These are phyloP conservation scores for Ceriagrion tenellum DNA, from an alignment of 2,888 invertebrate species.

Conservation along the genomic window DNA sequence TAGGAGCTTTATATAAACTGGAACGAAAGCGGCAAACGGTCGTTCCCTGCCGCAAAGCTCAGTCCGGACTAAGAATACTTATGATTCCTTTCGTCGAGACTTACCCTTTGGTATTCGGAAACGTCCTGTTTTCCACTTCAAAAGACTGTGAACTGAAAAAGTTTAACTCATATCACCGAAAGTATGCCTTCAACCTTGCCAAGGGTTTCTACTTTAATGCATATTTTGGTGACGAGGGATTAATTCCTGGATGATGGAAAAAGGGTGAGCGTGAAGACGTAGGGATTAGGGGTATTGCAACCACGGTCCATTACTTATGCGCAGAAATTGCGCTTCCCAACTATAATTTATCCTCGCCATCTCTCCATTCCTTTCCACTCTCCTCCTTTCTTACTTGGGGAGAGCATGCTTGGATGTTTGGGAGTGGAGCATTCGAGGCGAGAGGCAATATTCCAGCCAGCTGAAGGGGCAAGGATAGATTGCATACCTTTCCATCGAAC, in stretches of 20 bases:
- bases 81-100: too few relatives aligned
- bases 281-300: background rate
- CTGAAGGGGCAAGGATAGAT: background rate
- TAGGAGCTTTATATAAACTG: too few relatives aligned
- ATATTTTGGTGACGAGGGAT: too few relatives aligned
- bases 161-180: too few relatives aligned
- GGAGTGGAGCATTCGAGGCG: background rate
- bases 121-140: too few relatives aligned
- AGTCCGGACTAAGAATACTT: too few relatives aligned
- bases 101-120: too few relatives aligned
- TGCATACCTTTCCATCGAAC: slow-evolving; percentile 58
- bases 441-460: background rate
- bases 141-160: too few relatives aligned
- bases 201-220: too few relatives aligned
- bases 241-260: background rate
- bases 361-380: background rate
- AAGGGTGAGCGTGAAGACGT: background rate
- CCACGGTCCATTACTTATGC: background rate
- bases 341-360: background rate
- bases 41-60: too few relatives aligned
- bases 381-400: background rate
- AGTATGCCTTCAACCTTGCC: too few relatives aligned
- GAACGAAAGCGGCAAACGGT: too few relatives aligned
- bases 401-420: background rate
- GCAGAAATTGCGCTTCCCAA: background rate